Base-by-base conservation (phyloP, 2,888 invertebrate species). In the Platycnemis pennipes region DNA sequence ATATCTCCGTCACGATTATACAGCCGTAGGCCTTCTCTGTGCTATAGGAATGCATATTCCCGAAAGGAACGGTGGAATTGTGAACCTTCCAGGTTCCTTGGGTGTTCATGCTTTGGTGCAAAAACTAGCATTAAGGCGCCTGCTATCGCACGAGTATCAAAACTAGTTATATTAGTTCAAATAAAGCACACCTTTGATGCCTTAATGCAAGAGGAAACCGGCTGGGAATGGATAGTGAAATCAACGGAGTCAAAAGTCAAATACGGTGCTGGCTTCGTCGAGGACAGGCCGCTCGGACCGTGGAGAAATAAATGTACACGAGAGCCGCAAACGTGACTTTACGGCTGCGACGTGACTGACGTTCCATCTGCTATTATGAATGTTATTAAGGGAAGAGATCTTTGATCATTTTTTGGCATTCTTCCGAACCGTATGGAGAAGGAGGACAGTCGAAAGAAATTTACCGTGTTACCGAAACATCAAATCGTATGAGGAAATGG, bases 401-500 rank as follows among this genome's bases (percentile, higher is more conserved):
- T 37, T 77, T 37, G 37, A 77, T 77, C 37, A 37, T 77, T 77
- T 77, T 56, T 77, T 31, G 37, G 77, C 31, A 77, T 77, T 77
- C 77, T 26, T 77, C 37, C 37, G 77, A 77, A 77, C 37, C 77
- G 77, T 37, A 77, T 77, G 77, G 77, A 31, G n/a, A 77, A 77
- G 77, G 37, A 77, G 77, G 77, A 77, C 77, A 77, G 77, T 77
- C 77, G 37, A 11, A 37, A 13, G 77, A 37, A 77, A 77, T 77
- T 77, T 77, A 77, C 77, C 77, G 37, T 37, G 77, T 77, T 77
- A 77, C 77, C 26, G 77, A 77, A 77, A 77, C 77, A 77, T 77
- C 77, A 77, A 77, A 77, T 77, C 77, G 37, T 77, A 11, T 8
- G 69, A 77, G 37, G 13, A 77, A 63, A 77, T 37, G 77, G 37